A percentile compares a stretch with the other conserved stretches of the same genome.
These are phyloP conservation scores for Scopus umbretta DNA, from an alignment of 2,113 vertebrate species.

Conservation along the genomic window DNA sequence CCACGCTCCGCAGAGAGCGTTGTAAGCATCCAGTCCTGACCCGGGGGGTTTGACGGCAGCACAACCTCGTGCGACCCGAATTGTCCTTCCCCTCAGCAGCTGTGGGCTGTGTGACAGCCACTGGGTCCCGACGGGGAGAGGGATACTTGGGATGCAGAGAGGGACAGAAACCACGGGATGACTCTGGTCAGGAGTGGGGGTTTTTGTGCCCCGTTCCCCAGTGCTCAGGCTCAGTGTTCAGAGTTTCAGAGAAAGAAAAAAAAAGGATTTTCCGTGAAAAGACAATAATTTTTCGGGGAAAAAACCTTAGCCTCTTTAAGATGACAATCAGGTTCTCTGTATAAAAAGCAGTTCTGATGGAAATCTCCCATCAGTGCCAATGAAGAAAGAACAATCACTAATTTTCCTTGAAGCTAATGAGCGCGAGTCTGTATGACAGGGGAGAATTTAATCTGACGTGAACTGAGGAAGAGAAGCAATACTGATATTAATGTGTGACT, in stretches of 20 bases:
- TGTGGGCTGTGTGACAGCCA: not conserved
- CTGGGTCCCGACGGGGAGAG: not conserved
- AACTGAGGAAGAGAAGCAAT: conserved; percentile 37
- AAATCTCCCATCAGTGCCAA: not conserved
- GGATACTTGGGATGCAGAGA: not conserved
- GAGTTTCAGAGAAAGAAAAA: not conserved
- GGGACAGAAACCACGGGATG: not conserved
- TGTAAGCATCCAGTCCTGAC: not conserved
- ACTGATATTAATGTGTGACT: conserved; percentile 60
- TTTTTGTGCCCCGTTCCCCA: rapidly evolving
- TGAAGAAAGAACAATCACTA: conserved; percentile 26
- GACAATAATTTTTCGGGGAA: not conserved
- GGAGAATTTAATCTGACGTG: conserved; percentile 52
- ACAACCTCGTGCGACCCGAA: not conserved
- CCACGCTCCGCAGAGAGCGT: rapidly evolving
- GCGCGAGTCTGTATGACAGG: not conserved
- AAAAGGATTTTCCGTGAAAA: not conserved
- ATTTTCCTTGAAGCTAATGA: conserved; percentile 52
- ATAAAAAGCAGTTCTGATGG: not conserved
- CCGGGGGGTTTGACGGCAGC: rapidly evolving
- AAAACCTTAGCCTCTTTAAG: not conserved
- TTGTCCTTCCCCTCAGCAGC: not conserved
- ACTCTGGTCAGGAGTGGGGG: not conserved
- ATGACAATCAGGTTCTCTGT: not conserved
- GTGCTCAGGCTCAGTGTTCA: not conserved